phyloP scores from a whole-genome alignment of 2,888 invertebrate species.

The Cremastinae sp. region DNA sequence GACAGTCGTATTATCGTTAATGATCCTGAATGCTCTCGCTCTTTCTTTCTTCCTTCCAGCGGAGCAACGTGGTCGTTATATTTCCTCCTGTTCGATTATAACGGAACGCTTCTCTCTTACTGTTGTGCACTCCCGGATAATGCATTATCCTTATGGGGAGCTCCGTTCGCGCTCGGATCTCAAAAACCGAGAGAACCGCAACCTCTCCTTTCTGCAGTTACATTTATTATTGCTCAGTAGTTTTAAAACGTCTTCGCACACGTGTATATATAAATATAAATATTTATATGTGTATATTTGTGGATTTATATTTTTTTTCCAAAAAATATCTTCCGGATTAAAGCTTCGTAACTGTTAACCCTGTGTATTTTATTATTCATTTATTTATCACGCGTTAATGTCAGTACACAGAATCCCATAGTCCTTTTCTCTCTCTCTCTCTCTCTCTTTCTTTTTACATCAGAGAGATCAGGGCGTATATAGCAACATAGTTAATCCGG shows the following conservation, averaged over 20 bases:
- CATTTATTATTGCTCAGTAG: slow-evolving; percentile 47
- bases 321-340: slow-evolving; percentile 49
- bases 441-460: not conserved
- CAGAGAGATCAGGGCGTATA: slow-evolving; percentile 44
- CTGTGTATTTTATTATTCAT: slow-evolving; percentile 51
- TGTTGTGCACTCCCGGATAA: slow-evolving; percentile 51
- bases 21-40: slow-evolving; percentile 52
- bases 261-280: no score
- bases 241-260: not conserved
- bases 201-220: slow-evolving; percentile 38
- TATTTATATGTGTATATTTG: not conserved
- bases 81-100: slow-evolving; percentile 58
- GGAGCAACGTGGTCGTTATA: slow-evolving; percentile 38
- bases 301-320: not conserved
- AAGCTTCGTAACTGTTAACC: slow-evolving; percentile 55
- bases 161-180: slow-evolving; percentile 11
- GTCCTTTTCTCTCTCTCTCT: not conserved
- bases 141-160: slow-evolving; percentile 49
- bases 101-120: slow-evolving; percentile 50
- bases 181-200: slow-evolving; percentile 45
- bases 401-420: slow-evolving; percentile 20
- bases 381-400: slow-evolving; percentile 56
- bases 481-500: slow-evolving; percentile 67
- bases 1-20: slow-evolving; percentile 61
- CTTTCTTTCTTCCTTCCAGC: slow-evolving; percentile 8